phyloP scores from a whole-genome alignment of 2,888 invertebrate species.

The Cerceris ruficornis region DNA sequence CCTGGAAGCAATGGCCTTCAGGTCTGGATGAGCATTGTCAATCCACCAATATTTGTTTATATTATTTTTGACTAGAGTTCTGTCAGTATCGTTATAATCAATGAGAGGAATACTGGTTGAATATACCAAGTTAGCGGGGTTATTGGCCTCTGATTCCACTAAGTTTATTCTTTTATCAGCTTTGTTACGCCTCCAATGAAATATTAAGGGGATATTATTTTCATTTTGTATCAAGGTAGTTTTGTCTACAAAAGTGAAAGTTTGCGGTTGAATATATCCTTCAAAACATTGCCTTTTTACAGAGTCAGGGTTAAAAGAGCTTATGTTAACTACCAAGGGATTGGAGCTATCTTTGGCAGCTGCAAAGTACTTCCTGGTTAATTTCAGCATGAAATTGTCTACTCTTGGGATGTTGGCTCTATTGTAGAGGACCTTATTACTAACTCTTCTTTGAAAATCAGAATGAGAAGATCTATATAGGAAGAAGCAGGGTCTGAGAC shows the following conservation, averaged over 20 bases:
- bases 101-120: too few species aligned
- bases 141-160: too few species aligned
- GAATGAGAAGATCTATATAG: not conserved
- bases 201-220: not conserved
- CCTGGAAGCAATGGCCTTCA: too few species aligned
- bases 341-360: not conserved
- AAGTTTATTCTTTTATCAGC: not conserved
- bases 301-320: not conserved
- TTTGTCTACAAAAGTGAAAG: not conserved
- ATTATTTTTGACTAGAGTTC: too few species aligned
- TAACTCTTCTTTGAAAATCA: not conserved
- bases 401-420: not conserved
- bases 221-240: not conserved
- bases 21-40: too few species aligned
- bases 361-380: not conserved
- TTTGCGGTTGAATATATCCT: not conserved
- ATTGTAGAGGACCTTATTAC: not conserved
- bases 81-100: too few species aligned
- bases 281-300: not conserved
- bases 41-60: too few species aligned
- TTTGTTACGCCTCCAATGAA: not conserved
- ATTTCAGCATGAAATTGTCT: not conserved
- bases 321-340: not conserved
- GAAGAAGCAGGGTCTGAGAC: not conserved
- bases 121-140: too few species aligned